Evolutionary conservation across 2,888 invertebrate genomes (phyloP), one percentile per base, ranked within the genome.

Genomic region (Empis livida): DNA sequence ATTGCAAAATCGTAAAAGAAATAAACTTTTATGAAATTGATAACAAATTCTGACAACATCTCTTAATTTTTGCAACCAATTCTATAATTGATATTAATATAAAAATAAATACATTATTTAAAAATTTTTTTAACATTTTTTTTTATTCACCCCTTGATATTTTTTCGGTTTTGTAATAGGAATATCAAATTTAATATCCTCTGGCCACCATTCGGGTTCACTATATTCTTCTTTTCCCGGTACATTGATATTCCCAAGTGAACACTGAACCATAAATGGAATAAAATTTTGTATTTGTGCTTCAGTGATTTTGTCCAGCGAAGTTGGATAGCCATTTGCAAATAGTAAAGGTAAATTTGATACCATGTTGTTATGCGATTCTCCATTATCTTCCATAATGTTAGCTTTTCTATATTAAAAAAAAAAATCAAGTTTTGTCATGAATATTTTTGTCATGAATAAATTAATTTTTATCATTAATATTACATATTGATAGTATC

Each of bases 191-290:
- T 71, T 70, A 5, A 82, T 73, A 63, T 79, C 76, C 56, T 72
- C 71, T 10, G 83, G 81, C 82, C 82, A 83, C 82, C 82, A 83
- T 52, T 76, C 76, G 16, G 82, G 82, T 61, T 79, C 74, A 53
- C 62, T 57, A 57, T 67, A 61, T 65, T 71, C 64, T 40, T 62
- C 60, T 58, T 63, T 64, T 45, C 61, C 61, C 49, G 64, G 65
- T 49, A 64, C 55, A 49, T 72, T 71, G 47, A 78, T 76, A 59
- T 80, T 78, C 43, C 81, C 82, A 70, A 80, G 73, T 42, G 83
- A 83, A 71, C 82, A 83, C 62, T 82, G 80, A 55, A 83, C 80
- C 81, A 83, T 81, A 62, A 83, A 83, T 53, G 80, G 78, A 59
- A 83, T 78, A 63, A 83, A 83, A 57, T 74, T 76, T 70, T 83